These are phyloP conservation scores for Nowickia ferox DNA, from an alignment of 2,888 invertebrate genomes.

Conservation along the genomic window DNA sequence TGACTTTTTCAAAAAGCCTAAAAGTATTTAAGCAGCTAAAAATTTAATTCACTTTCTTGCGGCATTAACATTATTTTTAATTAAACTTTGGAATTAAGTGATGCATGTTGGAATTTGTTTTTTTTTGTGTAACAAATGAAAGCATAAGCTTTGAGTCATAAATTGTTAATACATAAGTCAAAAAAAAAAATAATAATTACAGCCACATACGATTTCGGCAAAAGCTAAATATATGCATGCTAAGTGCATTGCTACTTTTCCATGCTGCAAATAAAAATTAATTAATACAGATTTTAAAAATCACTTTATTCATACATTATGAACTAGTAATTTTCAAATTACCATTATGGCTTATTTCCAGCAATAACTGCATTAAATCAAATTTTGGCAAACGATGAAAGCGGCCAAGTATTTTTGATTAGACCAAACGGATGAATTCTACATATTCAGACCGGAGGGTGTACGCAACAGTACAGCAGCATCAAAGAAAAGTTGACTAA, in stretches of 20 bases:
- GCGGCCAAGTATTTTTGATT: background rate
- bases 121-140: no score
- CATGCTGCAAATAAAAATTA: no score
- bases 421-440: background rate
- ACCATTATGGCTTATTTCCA: background rate
- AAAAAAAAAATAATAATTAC: background rate
- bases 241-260: background rate
- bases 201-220: background rate
- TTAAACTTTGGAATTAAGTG: slow-evolving; percentile 30
- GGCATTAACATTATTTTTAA: background rate
- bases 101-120: slow-evolving; percentile 32
- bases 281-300: background rate
- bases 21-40: background rate
- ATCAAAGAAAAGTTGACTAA: slow-evolving; percentile 31
- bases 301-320: background rate
- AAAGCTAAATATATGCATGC: background rate
- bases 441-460: background rate
- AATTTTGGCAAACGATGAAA: background rate
- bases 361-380: background rate
- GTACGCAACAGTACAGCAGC: slow-evolving; percentile 21
- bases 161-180: background rate
- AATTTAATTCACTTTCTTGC: background rate
- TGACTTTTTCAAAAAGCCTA: background rate
- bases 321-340: background rate
- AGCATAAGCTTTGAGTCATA: no score